Percentiles rank a stretch among this genome's conserved stretches.
Evolutionary conservation across 1,140 invertebrate species (phyloP).

Genomic region (Muscidifurax raptorellus): DNA sequence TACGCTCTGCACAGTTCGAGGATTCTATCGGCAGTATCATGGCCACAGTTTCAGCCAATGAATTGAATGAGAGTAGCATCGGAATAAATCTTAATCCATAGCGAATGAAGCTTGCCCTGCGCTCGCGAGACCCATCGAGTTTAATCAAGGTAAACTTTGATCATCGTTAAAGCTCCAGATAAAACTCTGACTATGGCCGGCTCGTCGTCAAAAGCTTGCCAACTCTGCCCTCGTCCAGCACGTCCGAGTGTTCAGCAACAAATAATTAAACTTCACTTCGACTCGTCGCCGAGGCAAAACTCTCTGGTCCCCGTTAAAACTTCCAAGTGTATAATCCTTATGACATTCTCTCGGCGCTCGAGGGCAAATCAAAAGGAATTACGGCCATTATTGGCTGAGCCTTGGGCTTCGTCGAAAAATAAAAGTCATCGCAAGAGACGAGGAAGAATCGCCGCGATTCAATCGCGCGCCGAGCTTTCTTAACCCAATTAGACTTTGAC

Average conservation of each 20-base stretch:
- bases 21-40: not conserved
- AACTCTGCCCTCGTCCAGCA: not conserved
- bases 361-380: conserved; percentile 35
- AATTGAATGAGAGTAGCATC: not conserved
- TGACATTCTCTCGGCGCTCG: not conserved
- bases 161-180: not conserved
- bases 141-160: not conserved
- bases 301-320: not conserved
- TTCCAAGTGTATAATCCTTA: conserved; percentile 7
- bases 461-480: conserved; percentile 15
- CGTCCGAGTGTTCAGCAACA: not conserved
- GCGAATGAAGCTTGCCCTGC: not conserved
- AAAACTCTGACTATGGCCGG: not conserved
- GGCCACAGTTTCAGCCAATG: too few relatives aligned
- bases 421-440: not conserved
- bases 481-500: conserved; percentile 41
- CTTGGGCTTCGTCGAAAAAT: not conserved
- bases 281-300: not conserved
- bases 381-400: not conserved
- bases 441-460: not conserved
- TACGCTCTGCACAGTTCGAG: not conserved
- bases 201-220: not conserved
- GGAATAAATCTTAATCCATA: not conserved
- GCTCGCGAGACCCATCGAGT: too few relatives aligned
- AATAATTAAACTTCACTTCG: conserved; percentile 32